Conservation (phyloP, 92 coral and sea anemone species). For the Epizoanthus fatuus region DNA sequence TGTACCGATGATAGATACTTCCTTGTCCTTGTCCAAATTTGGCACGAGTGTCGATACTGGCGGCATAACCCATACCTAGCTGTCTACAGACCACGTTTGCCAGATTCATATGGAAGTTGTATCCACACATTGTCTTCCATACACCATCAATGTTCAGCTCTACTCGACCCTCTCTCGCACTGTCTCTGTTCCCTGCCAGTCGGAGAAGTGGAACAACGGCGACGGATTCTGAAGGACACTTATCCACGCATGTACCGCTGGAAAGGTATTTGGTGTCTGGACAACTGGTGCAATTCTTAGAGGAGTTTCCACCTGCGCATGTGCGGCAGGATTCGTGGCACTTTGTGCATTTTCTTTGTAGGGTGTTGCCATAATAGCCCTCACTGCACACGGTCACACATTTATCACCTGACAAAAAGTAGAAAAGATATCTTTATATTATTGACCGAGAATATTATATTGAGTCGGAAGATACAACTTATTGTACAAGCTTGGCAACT, state of each 20-base stretch:
- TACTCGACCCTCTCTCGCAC: slow-evolving; percentile 80
- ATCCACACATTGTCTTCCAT: too few relatives aligned
- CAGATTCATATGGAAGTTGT: too few relatives aligned
- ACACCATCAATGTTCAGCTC: slow-evolving; percentile 49
- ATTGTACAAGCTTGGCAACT: too few relatives aligned
- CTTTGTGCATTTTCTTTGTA: slow-evolving; percentile 64
- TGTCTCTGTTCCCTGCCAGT: slow-evolving; percentile 76
- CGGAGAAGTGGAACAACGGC: slow-evolving; percentile 73
- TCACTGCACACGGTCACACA: slow-evolving; percentile 78
- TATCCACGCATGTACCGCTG: slow-evolving; percentile 48
- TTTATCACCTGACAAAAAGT: slow-evolving; percentile 49
- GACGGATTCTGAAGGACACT: slow-evolving; percentile 53
- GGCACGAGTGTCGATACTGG: slow-evolving; percentile 62
- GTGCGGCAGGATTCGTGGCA: slow-evolving; percentile 85
- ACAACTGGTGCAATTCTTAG: slow-evolving; percentile 77
- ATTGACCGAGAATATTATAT: too few relatives aligned
- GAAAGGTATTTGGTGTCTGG: slow-evolving; percentile 66
- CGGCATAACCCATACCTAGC: slow-evolving; percentile 63
- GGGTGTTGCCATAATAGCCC: slow-evolving; percentile 84
- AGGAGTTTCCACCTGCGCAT: slow-evolving; percentile 75
- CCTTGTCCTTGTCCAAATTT: slow-evolving; percentile 74
- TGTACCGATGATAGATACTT: slow-evolving; percentile 68
- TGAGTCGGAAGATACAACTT: too few relatives aligned
- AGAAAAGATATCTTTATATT: too few relatives aligned
- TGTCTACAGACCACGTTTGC: too few relatives aligned